Evolutionary conservation across 35 echinoderm and acorn worm genomes (phyloP), one percentile per base, ranked within the genome.

Genomic region (Heliocidaris tuberculata): DNA sequence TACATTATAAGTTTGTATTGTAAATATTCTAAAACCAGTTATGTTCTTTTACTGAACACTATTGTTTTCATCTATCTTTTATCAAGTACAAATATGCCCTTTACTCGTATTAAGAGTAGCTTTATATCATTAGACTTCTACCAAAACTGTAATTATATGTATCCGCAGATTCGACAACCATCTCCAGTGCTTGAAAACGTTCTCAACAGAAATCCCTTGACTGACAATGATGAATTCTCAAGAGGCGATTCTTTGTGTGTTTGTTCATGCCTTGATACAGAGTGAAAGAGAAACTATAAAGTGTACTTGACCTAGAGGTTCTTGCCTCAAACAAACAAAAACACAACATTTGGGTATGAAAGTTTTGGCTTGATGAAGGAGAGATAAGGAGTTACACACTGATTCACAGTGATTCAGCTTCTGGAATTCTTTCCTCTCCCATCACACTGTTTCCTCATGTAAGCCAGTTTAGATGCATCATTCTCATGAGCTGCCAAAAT

Each of bases 351-450:
- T 56, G 65, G 27, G 65, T 78, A 78, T n/a, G 65, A 27, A 78
- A 78, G 65, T 78, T 78, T 78, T 78, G 65, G 65, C 65, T 78
- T 78, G 65, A 78, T 78, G 65, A 78, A 78, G 15, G 17, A 8
- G 65, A 78, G 65, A 78, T 78, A 78, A 78, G 65, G 65, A 78
- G 65, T 78, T 78, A 78, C 65, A 78, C 65, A 78, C 65, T 78
- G 65, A 78, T 78, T 78, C 65, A 78, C 65, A 78, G 65, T 78
- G 65, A 78, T 78, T 78, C 65, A 78, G 65, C 65, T 78, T 78
- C 65, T 78, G 65, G 65, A 78, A 78, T 78, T 78, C 65, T 78
- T 78, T 78, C 65, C 65, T 78, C 65, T 78, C 65, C 65, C 65
- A 78, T 78, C 65, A 78, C 15, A 27, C 65, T 0, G 65, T 78